These are phyloP conservation scores for Eristalis pertinax DNA, from an alignment of 2,888 invertebrate species.

Conservation along the genomic window DNA sequence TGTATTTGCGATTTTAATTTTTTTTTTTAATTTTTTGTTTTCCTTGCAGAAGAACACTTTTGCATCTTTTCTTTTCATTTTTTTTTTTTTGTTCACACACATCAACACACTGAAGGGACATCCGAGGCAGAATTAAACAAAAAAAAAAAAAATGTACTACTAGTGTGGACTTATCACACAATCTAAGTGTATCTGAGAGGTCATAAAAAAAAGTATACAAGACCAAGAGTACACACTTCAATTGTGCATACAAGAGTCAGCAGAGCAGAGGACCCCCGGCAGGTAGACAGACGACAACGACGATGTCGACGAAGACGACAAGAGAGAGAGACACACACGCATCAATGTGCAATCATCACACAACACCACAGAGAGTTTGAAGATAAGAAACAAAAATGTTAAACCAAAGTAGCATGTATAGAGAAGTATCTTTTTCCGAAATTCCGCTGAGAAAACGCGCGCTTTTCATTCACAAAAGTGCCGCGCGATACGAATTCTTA, in stretches of 20 bases:
- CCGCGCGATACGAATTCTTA: constrained; percentile 51
- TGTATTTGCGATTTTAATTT: constrained; percentile 32
- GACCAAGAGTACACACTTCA: background rate
- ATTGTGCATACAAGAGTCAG: background rate
- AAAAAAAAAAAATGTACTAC: background rate
- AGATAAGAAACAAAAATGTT: constrained; percentile 1
- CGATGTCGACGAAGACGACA: too few relatives aligned
- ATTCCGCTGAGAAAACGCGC: constrained; percentile 57
- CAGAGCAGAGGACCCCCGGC: background rate
- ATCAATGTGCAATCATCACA: background rate
- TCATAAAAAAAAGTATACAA: background rate
- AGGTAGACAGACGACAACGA: constrained; percentile 19
- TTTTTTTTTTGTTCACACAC: constrained; percentile 28
- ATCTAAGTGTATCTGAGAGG: constrained; percentile 1
- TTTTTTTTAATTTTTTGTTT: constrained; percentile 20
- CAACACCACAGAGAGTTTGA: background rate
- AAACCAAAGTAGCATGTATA: background rate
- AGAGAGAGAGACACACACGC: background rate
- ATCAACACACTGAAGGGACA: constrained; percentile 38
- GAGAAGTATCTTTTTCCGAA: constrained; percentile 7
- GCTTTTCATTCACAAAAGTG: constrained; percentile 69
- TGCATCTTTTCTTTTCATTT: constrained; percentile 23
- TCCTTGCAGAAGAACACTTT: constrained; percentile 29
- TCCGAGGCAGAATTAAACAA: background rate
- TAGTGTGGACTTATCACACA: background rate